Conservation (phyloP, 2,113 vertebrate genomes). For the Platysteira castanea region DNA sequence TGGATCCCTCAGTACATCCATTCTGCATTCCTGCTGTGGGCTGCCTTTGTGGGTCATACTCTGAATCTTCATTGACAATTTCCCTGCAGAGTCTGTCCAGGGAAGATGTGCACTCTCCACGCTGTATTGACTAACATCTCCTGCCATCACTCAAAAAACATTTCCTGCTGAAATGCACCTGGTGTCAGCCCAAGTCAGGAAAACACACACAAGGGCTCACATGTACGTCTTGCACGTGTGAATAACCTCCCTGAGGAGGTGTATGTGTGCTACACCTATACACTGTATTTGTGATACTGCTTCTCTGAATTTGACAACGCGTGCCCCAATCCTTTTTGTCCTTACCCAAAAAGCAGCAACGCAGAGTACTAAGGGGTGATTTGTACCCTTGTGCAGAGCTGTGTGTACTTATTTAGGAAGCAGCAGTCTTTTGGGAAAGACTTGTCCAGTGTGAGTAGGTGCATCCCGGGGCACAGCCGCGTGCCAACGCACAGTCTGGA, state of each 20-base stretch:
- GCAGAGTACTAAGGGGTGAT: neutral
- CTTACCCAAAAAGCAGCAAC: neutral
- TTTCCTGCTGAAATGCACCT: neutral
- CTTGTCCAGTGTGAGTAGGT: neutral
- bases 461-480: accelerated
- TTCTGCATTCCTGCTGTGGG: neutral
- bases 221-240: accelerated
- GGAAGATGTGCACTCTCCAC: neutral
- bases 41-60: neutral
- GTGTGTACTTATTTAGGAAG: neutral
- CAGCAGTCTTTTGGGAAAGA: neutral
- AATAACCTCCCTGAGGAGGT: neutral
- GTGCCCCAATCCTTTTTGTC: neutral
- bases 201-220: neutral
- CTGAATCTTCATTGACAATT: neutral
- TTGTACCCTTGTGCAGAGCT: neutral
- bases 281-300: neutral
- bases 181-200: neutral
- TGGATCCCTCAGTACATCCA: neutral
- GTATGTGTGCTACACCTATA: neutral
- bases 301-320: neutral
- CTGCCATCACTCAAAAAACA: neutral
- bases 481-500: accelerated
- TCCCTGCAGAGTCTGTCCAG: neutral
- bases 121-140: neutral